These are phyloP conservation scores for Chelmon rostratus DNA, from an alignment of 2,797 vertebrate genomes.

Conservation along the genomic window DNA sequence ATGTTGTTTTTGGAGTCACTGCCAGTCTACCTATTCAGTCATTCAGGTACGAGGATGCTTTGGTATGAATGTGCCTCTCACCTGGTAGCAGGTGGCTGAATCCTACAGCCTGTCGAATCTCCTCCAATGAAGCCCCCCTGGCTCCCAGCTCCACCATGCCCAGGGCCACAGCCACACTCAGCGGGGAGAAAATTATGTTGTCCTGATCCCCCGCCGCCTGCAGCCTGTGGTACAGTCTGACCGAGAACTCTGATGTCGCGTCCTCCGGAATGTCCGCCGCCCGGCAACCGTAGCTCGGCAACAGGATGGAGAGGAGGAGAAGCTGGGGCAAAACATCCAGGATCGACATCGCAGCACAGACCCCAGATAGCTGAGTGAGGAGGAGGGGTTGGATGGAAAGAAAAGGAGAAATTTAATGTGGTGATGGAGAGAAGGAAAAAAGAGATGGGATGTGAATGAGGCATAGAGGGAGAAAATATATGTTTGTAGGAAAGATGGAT, in stretches of 20 bases:
- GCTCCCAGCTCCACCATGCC: slow-evolving; percentile 97
- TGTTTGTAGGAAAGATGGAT: slow-evolving; percentile 20
- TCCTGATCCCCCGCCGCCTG: slow-evolving; percentile 89
- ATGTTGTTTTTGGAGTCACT: too few species aligned
- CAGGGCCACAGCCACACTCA: slow-evolving; percentile 92
- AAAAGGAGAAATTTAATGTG: not conserved
- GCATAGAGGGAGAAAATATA: slow-evolving; percentile 8
- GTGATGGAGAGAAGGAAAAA: not conserved
- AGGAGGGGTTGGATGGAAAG: slow-evolving; percentile 8
- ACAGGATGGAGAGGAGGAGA: slow-evolving; percentile 86
- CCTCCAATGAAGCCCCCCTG: slow-evolving; percentile 90
- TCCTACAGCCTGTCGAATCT: slow-evolving; percentile 92
- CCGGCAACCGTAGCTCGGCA: slow-evolving; percentile 83
- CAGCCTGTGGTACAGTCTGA: slow-evolving; percentile 94
- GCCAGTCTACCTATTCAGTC: too few species aligned
- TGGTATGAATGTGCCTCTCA: slow-evolving; percentile 64
- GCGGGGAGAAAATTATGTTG: slow-evolving; percentile 96
- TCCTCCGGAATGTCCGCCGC: slow-evolving; percentile 89
- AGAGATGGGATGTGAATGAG: not conserved
- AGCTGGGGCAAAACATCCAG: slow-evolving; percentile 76
- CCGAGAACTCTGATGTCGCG: slow-evolving; percentile 91
- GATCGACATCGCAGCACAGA: slow-evolving; percentile 73
- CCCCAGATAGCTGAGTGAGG: slow-evolving; percentile 54
- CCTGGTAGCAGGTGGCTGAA: slow-evolving; percentile 91
- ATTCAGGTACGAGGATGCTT: too few species aligned